Evolutionary conservation across 2,888 invertebrate genomes (phyloP).

Genomic region (Smittia sp.): DNA sequence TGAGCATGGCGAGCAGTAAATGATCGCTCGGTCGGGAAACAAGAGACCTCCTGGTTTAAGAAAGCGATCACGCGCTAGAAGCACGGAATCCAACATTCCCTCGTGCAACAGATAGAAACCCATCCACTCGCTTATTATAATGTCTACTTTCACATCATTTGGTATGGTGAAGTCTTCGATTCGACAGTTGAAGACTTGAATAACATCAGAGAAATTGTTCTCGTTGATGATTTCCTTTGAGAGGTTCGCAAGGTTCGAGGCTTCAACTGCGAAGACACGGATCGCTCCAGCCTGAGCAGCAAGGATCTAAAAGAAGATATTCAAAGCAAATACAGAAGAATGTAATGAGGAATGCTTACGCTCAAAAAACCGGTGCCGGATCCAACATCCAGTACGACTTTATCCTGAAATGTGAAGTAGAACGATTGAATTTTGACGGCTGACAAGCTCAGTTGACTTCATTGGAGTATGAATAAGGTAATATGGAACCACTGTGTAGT

Average conservation of each 20-base stretch:
- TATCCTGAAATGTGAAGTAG: slow-evolving; percentile 64
- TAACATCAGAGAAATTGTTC: slow-evolving; percentile 64
- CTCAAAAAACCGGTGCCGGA: slow-evolving; percentile 87
- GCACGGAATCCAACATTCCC: slow-evolving; percentile 83
- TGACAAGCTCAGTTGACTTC: no score
- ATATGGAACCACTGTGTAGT: no score
- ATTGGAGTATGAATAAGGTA: no score
- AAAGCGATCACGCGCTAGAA: slow-evolving; percentile 77
- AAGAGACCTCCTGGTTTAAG: slow-evolving; percentile 69
- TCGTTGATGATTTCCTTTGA: slow-evolving; percentile 67
- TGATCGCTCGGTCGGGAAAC: slow-evolving; percentile 68
- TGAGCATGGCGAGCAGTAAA: slow-evolving; percentile 55
- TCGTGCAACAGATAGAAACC: slow-evolving; percentile 94
- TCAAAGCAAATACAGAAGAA: neutral
- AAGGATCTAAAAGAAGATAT: slow-evolving; percentile 1
- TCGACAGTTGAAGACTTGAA: slow-evolving; percentile 71
- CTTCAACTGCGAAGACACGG: slow-evolving; percentile 82
- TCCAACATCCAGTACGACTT: slow-evolving; percentile 81
- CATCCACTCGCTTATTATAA: slow-evolving; percentile 97
- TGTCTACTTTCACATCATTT: slow-evolving; percentile 67
- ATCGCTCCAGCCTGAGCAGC: slow-evolving; percentile 74
- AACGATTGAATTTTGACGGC: no score
- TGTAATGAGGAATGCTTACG: neutral
- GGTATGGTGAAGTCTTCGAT: slow-evolving; percentile 74
- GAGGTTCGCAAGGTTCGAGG: slow-evolving; percentile 66